Evolutionary conservation across 2,113 vertebrate species (phyloP), one percentile per base, ranked within the genome.

Genomic region (Pardalotus punctatus): DNA sequence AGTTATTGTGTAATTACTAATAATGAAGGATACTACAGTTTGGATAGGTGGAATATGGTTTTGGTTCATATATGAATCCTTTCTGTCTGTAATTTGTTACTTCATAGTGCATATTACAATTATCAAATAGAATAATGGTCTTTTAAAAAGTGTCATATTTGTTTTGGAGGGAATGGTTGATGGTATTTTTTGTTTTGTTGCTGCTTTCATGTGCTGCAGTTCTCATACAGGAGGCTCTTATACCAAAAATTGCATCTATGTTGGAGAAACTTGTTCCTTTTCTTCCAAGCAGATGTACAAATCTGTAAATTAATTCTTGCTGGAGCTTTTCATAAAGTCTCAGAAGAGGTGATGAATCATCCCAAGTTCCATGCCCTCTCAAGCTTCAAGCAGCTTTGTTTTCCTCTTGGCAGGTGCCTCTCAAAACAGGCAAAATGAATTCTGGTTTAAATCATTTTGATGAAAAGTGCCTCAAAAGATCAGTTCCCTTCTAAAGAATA

Each of bases 1-100:
- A 79, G 96, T 98, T 98, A 97, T 60, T 92, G 28, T 90, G 66
- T 98, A 98, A 97, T 99, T 98, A 98, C 97, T 98, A 98, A 98
- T 99, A 98, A 98, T 98, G 97, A 98, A 98, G 97, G 97, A 95
- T 97, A 97, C 98, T 98, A 97, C 97, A 97, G 96, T 97, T 98
- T 98, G 97, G 97, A 97, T 97, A 98, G 97, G 97, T 98, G 96
- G 96, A 97, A 97, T 97, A 97, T 96, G 97, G 96, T 97, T 96
- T 96, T 91, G 77, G 27, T 43, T 74, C 33, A 24, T 88, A 61
- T 74, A 16, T 35, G 70, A 80, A 56, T 88, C 36, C 27, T 50
- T 77, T 66, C 45, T 81, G 35, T 67, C 40, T 71, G 17, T 77
- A 33, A 35, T 87, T 50, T 91, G 42, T 85, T 51, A 36, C 50